A percentile compares a stretch with the other conserved stretches of the same genome.
Evolutionary conservation across 1,140 invertebrate genomes (phyloP).

Genomic region (Glomeris maerens): DNA sequence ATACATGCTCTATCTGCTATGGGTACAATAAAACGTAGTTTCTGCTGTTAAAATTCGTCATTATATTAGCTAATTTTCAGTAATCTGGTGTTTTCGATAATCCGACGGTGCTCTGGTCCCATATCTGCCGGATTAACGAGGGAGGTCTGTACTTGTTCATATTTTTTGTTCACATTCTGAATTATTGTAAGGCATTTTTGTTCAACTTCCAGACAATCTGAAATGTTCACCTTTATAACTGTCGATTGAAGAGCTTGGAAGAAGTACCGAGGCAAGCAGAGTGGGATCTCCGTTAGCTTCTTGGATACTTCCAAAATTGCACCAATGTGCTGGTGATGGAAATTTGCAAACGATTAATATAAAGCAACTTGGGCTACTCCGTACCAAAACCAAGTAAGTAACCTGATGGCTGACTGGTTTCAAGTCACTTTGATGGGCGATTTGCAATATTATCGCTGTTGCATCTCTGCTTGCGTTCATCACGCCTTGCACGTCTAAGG

Average conservation of each 20-base stretch:
- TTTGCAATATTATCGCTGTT: conserved; percentile 31
- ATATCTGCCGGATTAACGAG: no score
- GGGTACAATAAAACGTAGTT: no score
- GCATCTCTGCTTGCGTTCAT: conserved; percentile 29
- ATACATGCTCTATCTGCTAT: no score
- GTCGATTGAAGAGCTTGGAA: conserved; percentile 77
- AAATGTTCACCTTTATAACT: conserved; percentile 45
- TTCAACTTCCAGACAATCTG: no score
- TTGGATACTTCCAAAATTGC: conserved; percentile 49
- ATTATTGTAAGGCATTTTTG: no score
- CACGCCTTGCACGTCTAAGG: conserved; percentile 22
- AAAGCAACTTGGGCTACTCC: neutral
- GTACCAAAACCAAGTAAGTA: conserved; percentile 10
- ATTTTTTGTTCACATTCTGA: no score
- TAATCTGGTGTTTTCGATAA: no score
- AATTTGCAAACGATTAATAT: neutral
- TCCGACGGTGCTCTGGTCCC: no score
- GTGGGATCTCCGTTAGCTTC: conserved; percentile 46
- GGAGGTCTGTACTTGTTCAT: no score
- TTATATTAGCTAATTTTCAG: no score
- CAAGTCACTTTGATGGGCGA: conserved; percentile 6
- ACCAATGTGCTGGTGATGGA: conserved; percentile 47
- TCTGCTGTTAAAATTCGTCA: no score
- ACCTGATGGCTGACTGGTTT: conserved; percentile 34
- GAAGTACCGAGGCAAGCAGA: conserved; percentile 67